Conservation (phyloP, 2,113 vertebrate genomes). For the Propithecus coquereli region DNA sequence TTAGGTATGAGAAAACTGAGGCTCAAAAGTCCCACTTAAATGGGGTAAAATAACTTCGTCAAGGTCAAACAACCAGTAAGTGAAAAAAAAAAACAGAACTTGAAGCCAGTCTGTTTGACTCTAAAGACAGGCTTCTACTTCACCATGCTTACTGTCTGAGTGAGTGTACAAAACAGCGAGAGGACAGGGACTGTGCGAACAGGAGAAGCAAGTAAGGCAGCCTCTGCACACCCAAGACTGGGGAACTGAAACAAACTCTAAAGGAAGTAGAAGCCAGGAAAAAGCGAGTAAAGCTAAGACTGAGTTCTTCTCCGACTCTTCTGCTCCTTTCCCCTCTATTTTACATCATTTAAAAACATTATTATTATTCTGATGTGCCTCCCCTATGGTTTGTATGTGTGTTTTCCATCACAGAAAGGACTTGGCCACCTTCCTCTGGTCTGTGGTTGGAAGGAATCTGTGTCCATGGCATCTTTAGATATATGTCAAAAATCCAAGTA, state of each 20-base stretch:
- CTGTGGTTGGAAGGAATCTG: conserved; percentile 20
- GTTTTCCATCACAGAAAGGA: conserved; percentile 15
- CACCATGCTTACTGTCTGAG: neutral
- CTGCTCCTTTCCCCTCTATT: neutral
- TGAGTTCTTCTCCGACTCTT: neutral
- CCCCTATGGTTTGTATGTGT: neutral
- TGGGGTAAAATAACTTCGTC: neutral
- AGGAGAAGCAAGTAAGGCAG: neutral
- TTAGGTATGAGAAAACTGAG: neutral
- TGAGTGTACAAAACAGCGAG: neutral
- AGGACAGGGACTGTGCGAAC: neutral
- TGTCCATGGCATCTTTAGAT: neutral
- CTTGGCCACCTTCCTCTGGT: neutral
- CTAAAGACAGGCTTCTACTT: neutral
- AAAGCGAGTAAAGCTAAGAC: neutral
- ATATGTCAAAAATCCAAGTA: conserved; percentile 34
- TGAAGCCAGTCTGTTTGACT: neutral
- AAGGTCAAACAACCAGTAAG: neutral
- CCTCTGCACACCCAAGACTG: neutral
- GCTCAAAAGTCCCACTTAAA: neutral
- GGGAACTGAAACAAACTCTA: neutral
- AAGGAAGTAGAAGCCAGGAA: neutral
- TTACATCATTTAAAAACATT: neutral
- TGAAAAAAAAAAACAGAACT: neutral
- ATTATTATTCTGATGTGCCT: neutral